Evolutionary conservation across 2,113 vertebrate genomes (phyloP), one percentile per base, ranked within the genome.

Genomic region (Pleuronectes platessa): DNA sequence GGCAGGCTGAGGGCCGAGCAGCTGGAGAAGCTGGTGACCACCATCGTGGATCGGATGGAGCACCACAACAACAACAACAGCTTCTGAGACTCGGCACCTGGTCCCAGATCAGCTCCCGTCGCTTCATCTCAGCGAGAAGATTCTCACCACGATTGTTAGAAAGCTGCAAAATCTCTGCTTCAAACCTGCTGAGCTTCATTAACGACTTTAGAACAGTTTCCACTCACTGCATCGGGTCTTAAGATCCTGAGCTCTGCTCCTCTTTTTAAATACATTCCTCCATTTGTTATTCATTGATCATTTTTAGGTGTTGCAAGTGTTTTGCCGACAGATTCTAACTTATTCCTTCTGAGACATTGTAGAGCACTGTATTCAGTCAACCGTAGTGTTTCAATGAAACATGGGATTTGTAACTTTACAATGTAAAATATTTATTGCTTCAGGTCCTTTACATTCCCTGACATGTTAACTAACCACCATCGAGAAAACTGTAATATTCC

Each of bases 1-100:
- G 95, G 94, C 27, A 74, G 68, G 37, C 79, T 76, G 76, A 92
- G 95, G 8, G 92, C 95, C 0, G 59, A 80, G 76, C 93, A 94
- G 51, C 60, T 97, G 86, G 94, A 96, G 74, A 82, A 88, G 24
- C 90, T 97, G 62, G 93, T 97, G 68, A 90, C 89, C 81, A 63
- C 62, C 69, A 81, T 97, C 26, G 85, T 97, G 54, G 68, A 82
- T 9, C 92, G 88, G 68, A 76, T 97, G n/a, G 84, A 94, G 24
- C 67, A 68, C 15, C 14, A 49, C 47, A 18, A 2, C 2, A 59
- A 81, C 71, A 83, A 75, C 59, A 49, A 87, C 71, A 24, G 58
- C 26, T 23, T 31, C 27, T 82, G 56, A 76, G 23, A 12, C 0
- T 0, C 7, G 9, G 40, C 15, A 5, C 15, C 45, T 13, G 45